phyloP scores from a whole-genome alignment of 35 echinoderm and acorn worm species.

The Ophioderma brevispina region DNA sequence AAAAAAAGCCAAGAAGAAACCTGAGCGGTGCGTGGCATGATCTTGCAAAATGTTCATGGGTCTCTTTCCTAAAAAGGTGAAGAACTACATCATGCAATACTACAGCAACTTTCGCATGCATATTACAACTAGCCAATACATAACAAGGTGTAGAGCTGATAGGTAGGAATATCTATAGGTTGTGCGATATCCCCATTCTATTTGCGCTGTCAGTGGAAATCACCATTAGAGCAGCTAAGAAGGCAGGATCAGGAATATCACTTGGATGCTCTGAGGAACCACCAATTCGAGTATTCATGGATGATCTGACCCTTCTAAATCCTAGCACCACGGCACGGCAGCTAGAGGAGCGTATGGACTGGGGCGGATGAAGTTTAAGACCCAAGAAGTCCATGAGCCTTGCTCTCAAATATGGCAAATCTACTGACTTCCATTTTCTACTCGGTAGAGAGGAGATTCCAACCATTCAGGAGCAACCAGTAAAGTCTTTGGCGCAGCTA shows the following conservation, averaged over 20 bases:
- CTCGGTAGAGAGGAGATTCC: neutral
- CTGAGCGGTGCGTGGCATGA: neutral
- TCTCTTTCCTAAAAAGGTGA: neutral
- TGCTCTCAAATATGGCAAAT: slow-evolving; percentile 5
- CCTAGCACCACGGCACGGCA: neutral
- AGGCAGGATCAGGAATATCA: neutral
- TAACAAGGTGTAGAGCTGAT: neutral
- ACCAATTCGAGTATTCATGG: neutral
- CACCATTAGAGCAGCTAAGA: neutral
- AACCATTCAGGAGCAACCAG: neutral
- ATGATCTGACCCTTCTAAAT: neutral
- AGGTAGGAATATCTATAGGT: neutral
- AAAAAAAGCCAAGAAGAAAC: neutral
- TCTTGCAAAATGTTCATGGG: neutral
- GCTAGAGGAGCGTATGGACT: neutral
- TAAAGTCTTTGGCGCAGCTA: neutral
- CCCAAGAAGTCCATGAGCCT: slow-evolving; percentile 3
- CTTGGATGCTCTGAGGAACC: neutral
- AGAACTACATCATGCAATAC: neutral
- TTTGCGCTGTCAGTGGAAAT: neutral
- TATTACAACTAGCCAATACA: neutral
- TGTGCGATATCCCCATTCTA: neutral
- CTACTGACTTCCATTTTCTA: neutral
- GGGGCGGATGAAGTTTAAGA: neutral
- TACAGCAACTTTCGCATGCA: neutral